phyloP scores from a whole-genome alignment of 2,113 vertebrate species.

The Ophthalmolycus amberensis region DNA sequence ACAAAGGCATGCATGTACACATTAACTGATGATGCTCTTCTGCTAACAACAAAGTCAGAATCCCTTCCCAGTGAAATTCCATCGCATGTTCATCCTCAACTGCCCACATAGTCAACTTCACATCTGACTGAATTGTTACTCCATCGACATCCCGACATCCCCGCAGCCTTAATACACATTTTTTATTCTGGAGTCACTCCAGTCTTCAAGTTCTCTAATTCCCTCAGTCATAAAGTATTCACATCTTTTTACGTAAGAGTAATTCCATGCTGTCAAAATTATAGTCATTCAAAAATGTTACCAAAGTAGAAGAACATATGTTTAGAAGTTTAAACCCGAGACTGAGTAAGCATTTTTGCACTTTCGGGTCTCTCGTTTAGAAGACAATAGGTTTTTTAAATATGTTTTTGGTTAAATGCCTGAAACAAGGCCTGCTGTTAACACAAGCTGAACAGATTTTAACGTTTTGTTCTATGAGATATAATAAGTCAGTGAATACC shows the following conservation, averaged over 20 bases:
- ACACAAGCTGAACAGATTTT: too few species aligned
- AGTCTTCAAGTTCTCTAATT: background rate
- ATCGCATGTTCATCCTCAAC: background rate
- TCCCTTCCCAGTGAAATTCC: background rate
- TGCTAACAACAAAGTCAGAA: background rate
- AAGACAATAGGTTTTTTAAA: too few species aligned
- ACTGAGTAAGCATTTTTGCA: too few species aligned
- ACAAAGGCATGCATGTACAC: background rate
- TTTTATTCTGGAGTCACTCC: background rate
- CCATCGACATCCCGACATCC: background rate
- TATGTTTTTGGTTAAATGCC: too few species aligned
- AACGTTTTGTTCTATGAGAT: too few species aligned
- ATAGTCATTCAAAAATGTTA: background rate
- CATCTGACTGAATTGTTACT: background rate
- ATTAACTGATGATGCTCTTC: background rate
- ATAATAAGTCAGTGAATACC: too few species aligned
- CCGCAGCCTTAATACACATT: background rate
- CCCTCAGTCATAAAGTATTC: background rate
- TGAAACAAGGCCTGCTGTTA: too few species aligned
- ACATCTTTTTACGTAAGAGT: background rate
- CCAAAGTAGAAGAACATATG: background rate
- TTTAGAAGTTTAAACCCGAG: background rate
- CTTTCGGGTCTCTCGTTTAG: too few species aligned
- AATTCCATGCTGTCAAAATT: background rate
- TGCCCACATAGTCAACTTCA: background rate